Conservation (phyloP, 1,140 invertebrate species). For the honey bee (Apis mellifera) region DNA sequence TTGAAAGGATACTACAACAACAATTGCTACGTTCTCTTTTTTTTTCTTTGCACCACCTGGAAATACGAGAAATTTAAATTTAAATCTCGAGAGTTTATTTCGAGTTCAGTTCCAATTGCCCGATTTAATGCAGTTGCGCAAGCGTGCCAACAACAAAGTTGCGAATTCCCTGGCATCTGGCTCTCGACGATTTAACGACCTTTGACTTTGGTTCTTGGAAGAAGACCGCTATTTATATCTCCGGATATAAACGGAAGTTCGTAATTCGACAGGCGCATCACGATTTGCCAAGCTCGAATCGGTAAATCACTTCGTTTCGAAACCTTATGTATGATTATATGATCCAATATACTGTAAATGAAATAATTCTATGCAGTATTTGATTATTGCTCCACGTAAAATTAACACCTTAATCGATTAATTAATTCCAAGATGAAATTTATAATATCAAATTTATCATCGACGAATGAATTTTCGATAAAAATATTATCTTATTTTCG, state of each 20-base stretch:
- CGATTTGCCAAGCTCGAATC: background rate
- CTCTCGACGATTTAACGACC: background rate
- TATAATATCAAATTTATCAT: too few species aligned
- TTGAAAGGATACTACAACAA: too few species aligned
- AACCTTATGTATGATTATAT: background rate
- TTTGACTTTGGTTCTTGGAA: background rate
- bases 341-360: too few species aligned
- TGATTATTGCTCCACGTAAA: too few species aligned
- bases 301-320: background rate
- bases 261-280: conserved; percentile 1
- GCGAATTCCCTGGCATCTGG: background rate
- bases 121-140: background rate
- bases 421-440: too few species aligned
- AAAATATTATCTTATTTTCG: too few species aligned
- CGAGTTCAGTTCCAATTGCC: background rate
- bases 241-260: background rate
- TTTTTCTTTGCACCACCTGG: background rate
- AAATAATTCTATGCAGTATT: too few species aligned
- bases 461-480: too few species aligned
- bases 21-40: background rate
- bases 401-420: too few species aligned
- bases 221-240: conserved; percentile 24
- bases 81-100: background rate
- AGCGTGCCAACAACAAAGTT: background rate
- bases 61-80: background rate